phyloP scores from a whole-genome alignment of 1,140 invertebrate species.

The Bombus fervidus region DNA sequence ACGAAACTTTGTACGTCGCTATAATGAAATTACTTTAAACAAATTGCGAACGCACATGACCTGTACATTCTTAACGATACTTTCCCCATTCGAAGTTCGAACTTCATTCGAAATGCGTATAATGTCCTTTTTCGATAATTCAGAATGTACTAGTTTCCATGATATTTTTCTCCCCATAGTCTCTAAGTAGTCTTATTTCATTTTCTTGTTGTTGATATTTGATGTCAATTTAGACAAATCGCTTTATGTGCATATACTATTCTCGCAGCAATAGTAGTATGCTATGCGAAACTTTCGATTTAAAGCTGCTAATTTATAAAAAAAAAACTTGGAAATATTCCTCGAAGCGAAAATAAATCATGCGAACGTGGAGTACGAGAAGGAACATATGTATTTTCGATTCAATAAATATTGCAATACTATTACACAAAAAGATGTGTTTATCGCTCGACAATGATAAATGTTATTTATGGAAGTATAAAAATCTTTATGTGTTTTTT shows the following conservation, averaged over 20 bases:
- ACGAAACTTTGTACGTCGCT: neutral
- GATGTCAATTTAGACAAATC: neutral
- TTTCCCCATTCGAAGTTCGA: neutral
- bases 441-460: neutral
- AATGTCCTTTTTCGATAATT: too few relatives aligned
- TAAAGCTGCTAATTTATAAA: neutral
- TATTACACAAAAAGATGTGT: neutral
- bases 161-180: neutral
- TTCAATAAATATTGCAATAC: slow-evolving; percentile 13
- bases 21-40: neutral
- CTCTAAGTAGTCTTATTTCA: slow-evolving; percentile 2
- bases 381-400: neutral
- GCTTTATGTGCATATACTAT: neutral
- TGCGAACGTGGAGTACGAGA: neutral
- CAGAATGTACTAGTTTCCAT: neutral
- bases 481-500: neutral
- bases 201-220: neutral
- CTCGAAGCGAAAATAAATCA: neutral
- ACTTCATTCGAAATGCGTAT: neutral
- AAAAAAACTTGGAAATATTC: neutral
- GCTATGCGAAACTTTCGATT: neutral
- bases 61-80: neutral
- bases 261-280: too few relatives aligned
- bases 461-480: neutral
- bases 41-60: neutral